Percentiles rank a stretch among this genome's conserved stretches.
Conservation (phyloP, 1,140 invertebrate species). For the Drosophila novamexicana region DNA sequence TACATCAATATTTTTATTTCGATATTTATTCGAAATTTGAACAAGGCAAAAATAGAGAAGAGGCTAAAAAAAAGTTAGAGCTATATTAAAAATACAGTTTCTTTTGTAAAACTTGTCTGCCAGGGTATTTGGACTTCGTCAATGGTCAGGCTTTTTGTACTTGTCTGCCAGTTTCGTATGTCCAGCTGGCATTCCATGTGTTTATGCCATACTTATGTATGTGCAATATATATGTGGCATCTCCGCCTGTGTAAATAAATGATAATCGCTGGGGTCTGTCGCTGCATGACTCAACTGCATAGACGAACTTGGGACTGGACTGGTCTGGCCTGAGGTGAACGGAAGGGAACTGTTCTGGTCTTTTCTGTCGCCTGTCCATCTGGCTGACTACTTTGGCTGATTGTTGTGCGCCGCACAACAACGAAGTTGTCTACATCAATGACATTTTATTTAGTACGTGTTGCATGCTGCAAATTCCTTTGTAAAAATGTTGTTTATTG, state of each 20-base stretch:
- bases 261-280: slow-evolving; percentile 55
- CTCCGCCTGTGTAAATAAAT: slow-evolving; percentile 65
- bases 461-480: slow-evolving; percentile 61
- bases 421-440: slow-evolving; percentile 42
- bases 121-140: neutral
- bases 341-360: neutral
- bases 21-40: too few relatives aligned
- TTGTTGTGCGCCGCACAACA: slow-evolving; percentile 40
- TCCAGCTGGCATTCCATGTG: slow-evolving; percentile 40
- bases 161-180: slow-evolving; percentile 22
- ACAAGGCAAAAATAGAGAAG: too few relatives aligned
- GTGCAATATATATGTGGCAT: slow-evolving; percentile 30
- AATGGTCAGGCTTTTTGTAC: neutral
- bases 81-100: neutral
- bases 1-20: neutral
- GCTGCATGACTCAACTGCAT: slow-evolving; percentile 56
- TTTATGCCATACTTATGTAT: slow-evolving; percentile 3
- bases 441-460: slow-evolving; percentile 71
- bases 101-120: neutral
- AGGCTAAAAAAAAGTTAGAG: too few relatives aligned
- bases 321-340: neutral
- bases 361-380: slow-evolving; percentile 14
- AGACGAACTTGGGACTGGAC: slow-evolving; percentile 23
- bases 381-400: slow-evolving; percentile 58
- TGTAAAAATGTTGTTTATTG: slow-evolving; percentile 61